A percentile compares a stretch with the other conserved stretches of the same genome.
phyloP scores from a whole-genome alignment of 2,113 vertebrate genomes.

The Eclectus roratus region DNA sequence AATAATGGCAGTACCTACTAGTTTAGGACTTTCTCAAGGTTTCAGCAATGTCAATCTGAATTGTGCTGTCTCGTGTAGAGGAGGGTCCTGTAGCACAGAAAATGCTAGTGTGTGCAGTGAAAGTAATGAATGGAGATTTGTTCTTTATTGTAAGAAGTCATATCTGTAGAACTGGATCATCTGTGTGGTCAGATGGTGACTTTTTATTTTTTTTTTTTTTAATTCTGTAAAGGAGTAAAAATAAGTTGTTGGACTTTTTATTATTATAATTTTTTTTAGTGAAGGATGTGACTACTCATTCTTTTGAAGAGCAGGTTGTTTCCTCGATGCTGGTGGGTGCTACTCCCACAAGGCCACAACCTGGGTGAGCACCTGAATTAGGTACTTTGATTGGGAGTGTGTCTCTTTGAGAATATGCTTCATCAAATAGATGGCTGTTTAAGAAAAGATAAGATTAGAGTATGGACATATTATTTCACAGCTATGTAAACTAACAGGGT shows the following conservation, averaged over 20 bases:
- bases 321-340: neutral
- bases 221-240: neutral
- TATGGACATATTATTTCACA: neutral
- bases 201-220: neutral
- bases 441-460: neutral
- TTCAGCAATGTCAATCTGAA: neutral
- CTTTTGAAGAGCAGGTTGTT: neutral
- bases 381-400: neutral
- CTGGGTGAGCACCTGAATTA: neutral
- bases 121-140: neutral
- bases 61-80: neutral
- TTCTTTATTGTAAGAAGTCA: neutral
- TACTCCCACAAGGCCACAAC: neutral
- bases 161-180: neutral
- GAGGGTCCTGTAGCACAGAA: neutral
- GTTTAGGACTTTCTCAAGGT: conserved; percentile 32
- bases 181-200: neutral
- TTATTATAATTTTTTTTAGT: neutral
- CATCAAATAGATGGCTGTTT: neutral
- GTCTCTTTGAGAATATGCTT: neutral
- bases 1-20: neutral
- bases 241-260: neutral
- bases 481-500: neutral
- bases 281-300: neutral
- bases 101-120: neutral